Evolutionary conservation across 2,797 vertebrate species (phyloP).

Genomic region (Lacerta agilis): DNA sequence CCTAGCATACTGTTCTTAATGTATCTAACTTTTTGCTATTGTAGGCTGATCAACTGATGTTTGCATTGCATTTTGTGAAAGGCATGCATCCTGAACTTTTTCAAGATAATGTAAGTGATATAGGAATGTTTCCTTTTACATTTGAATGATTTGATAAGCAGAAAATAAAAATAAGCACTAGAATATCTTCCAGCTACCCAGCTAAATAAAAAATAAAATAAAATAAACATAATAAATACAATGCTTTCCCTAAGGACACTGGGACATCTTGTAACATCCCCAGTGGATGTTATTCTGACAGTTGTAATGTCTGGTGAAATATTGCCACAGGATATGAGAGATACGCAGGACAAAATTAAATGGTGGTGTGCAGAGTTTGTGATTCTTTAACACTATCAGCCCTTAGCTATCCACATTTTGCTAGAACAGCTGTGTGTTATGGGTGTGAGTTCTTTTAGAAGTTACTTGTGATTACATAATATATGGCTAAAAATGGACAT

Average conservation of each 20-base stretch:
- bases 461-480: not conserved
- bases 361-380: too few relatives aligned
- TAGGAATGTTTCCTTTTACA: conserved; percentile 40
- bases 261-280: too few relatives aligned
- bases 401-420: not conserved
- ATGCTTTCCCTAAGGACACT: too few relatives aligned
- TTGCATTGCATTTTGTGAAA: conserved; percentile 94
- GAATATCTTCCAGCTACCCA: not conserved
- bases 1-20: not conserved
- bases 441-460: not conserved
- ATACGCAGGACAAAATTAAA: too few relatives aligned
- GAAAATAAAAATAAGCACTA: not conserved
- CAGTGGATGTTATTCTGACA: too few relatives aligned
- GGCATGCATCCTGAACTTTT: conserved; percentile 93
- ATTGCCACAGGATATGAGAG: too few relatives aligned
- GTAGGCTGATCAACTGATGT: conserved; percentile 95
- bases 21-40: conserved; percentile 57
- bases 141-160: not conserved
- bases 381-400: not conserved
- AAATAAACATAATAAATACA: too few relatives aligned
- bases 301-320: too few relatives aligned
- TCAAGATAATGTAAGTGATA: conserved; percentile 89
- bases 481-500: too few relatives aligned
- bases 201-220: too few relatives aligned
- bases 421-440: not conserved